Evolutionary conservation across 2,888 invertebrate species (phyloP), one percentile per base, ranked within the genome.

Genomic region (Apoderus coryli): DNA sequence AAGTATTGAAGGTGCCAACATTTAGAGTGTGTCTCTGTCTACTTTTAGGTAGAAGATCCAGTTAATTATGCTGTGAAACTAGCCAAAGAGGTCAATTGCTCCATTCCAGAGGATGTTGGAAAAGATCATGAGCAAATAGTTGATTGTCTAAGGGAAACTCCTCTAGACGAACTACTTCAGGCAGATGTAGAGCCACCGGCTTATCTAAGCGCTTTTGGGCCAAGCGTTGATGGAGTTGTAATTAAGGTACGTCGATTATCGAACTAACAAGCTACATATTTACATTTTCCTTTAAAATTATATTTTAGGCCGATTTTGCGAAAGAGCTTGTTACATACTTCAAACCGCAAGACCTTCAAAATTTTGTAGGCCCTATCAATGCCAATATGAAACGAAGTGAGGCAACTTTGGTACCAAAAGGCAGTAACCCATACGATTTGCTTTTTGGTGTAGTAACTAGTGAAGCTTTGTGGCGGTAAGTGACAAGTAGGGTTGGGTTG

Each of bases 141-240:
- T 14, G 85, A 86, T 53, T 86, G 86, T 49, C 64, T 86, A 19
- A 63, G 85, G 45, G 78, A 81, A 42, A 72, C 76, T 4, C 65
- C 73, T 9, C 64, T 86, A 39, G 75, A 77, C 38, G 76, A 79
- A 41, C 59, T 86, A 16, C 66, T 82, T 55, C 67, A 69, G 19
- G 70, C 76, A 22, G 81, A 81, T 57, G 76, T 81, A 50, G 69
- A 72, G 41, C 74, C 84, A 6, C 85, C 85, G 3, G 79, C 79
- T 33, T 85, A 81, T 56, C 61, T 86, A 31, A 82, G 79, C 40
- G 76, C 84, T 1, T 93, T 92, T 50, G 93, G 92, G 4, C 92
- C 92, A 9, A 86, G 88, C 44, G 81, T 90, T 30, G 92, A 92
- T 53, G 90, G 89, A 85, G 89, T 92, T 40, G 89, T 93, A 37